Base-by-base conservation (phyloP, 2,113 vertebrate species). In the Prunella himalayana region DNA sequence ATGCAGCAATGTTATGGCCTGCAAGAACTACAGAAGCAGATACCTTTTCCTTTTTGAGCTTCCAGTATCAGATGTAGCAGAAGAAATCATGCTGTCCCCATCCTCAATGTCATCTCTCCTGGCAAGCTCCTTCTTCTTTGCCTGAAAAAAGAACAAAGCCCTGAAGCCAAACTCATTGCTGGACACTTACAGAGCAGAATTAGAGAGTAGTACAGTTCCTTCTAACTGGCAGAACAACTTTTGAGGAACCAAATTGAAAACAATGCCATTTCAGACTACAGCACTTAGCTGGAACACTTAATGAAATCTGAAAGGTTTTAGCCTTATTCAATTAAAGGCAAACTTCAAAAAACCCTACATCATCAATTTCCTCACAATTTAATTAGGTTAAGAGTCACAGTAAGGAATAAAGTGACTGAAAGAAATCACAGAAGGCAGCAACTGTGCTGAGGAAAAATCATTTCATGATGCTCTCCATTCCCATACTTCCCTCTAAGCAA, bases 41-140 rank as follows among this genome's bases (percentile, higher is more conserved):
- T 96, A 99, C 99, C 99, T 99, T 98, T 99, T 99, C 94, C 99
- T 98, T 98, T 99, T 99, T 57, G 98, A 98, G 95, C 99, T 99
- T 94, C 99, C 98, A 76, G 99, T 98, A 89, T 99, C 99, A 60
- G 99, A 99, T 12, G 99, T 98, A 73, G 99, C 98, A 80, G 99
- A 99, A 89, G 99, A 99, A 87, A 99, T 98, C 99, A 99, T 99
- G 96, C 99, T 99, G 97, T 99, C 99, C 47, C 99, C 99, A 59
- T 99, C 99, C 70, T 99, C 99, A 69, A 98, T 98, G 70, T 99
- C 99, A 1, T 99, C 99, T 98, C 99, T 98, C 88, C 99, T 98
- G 57, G 99, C 98, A 88, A 99, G 99, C 77, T 99, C 99, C 89
- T 99, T 99, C 94, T 98, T 99, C 97, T 99, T 99, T 94, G 99